Evolutionary conservation across 1,140 invertebrate species (phyloP).

Genomic region (Aphelinus certus): DNA sequence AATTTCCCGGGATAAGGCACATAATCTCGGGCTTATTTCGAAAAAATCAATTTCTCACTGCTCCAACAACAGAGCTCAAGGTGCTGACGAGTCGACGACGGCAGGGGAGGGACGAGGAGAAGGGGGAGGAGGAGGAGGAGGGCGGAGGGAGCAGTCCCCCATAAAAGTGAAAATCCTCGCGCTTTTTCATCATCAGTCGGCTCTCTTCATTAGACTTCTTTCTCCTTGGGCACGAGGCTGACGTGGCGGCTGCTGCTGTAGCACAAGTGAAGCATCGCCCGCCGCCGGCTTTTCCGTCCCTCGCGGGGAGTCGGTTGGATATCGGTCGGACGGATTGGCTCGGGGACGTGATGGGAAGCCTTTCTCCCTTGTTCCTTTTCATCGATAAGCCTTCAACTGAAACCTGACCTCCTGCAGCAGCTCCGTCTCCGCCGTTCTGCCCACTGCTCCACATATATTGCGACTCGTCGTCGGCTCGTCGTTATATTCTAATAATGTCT

Average conservation of each 20-base stretch:
- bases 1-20: no score
- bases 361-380: slow-evolving; percentile 30
- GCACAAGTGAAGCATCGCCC: background rate
- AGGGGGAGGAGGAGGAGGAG: no score
- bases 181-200: no score
- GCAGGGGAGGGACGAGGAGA: no score
- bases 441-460: no score
- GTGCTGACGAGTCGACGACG: no score
- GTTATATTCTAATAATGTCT: slow-evolving; percentile 62
- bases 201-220: background rate
- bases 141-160: no score
- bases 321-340: slow-evolving; percentile 16
- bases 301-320: background rate
- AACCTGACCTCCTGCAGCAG: slow-evolving; percentile 20
- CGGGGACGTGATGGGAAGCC: slow-evolving; percentile 23
- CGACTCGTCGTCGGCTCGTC: slow-evolving; percentile 28
- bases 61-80: no score
- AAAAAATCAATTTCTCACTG: no score
- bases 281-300: background rate
- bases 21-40: no score
- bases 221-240: background rate
- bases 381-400: slow-evolving; percentile 31
- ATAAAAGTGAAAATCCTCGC: no score
- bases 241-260: background rate
- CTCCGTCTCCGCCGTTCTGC: background rate